A percentile compares a stretch with the other conserved stretches of the same genome.
These are phyloP conservation scores for Caenorhabditis becei DNA, from an alignment of 2,888 invertebrate species.

Conservation along the genomic window DNA sequence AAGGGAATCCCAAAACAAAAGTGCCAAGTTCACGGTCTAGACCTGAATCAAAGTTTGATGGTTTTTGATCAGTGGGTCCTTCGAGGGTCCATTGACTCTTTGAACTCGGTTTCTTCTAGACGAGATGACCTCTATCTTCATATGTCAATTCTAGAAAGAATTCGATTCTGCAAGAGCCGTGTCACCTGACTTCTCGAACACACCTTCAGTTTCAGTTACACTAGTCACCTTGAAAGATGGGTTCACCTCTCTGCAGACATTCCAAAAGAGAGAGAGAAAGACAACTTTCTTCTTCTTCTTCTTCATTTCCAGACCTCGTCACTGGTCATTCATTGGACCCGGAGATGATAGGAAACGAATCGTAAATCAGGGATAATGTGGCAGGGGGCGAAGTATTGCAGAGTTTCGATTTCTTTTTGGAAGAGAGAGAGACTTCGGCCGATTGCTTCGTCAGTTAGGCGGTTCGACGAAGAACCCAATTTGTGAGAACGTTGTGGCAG, in stretches of 20 bases:
- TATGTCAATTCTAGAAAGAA: neutral
- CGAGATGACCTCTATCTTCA: conserved; percentile 1
- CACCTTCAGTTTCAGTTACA: conserved; percentile 40
- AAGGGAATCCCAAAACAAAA: neutral
- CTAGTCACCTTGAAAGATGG: conserved; percentile 27
- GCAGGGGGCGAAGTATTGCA: conserved; percentile 14
- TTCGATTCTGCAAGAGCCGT: conserved; percentile 25
- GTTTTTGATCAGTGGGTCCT: neutral
- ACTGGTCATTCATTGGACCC: conserved; percentile 50
- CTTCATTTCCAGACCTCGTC: conserved; percentile 6
- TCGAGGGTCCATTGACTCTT: too few relatives aligned
- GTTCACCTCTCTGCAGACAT: neutral
- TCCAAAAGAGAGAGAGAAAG: conserved; percentile 24
- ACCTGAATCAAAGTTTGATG: neutral
- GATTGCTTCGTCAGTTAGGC: conserved; percentile 24
- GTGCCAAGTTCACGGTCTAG: neutral
- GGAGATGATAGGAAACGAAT: conserved; percentile 32
- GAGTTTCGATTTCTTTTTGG: conserved; percentile 27
- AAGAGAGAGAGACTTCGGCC: too few relatives aligned
- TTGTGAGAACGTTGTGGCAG: too few relatives aligned
- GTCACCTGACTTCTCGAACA: conserved; percentile 51
- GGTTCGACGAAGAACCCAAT: too few relatives aligned
- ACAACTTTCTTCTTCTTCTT: too few relatives aligned
- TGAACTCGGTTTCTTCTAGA: too few relatives aligned
- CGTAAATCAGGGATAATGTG: conserved; percentile 45